Evolutionary conservation across 2,113 vertebrate genomes (phyloP).

Genomic region (Lasiurus cinereus): DNA sequence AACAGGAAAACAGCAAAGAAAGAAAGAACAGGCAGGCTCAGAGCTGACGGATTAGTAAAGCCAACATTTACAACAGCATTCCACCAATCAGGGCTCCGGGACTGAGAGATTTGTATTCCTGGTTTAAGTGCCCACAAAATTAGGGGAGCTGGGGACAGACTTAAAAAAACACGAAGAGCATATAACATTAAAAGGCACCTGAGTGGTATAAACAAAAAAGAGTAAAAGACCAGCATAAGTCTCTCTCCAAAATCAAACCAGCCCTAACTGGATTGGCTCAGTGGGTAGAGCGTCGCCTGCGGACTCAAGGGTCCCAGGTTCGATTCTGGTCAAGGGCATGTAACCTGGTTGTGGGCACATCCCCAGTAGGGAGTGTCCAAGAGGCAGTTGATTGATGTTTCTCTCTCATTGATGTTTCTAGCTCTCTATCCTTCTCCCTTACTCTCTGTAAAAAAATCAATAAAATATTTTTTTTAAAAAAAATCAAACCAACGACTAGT

Average conservation of each 20-base stretch:
- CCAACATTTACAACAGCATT: not conserved
- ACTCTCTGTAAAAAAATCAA: no score
- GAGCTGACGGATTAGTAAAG: not conserved
- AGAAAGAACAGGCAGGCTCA: not conserved
- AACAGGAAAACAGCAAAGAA: conserved; percentile 29
- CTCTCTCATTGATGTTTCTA: no score
- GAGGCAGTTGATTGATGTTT: no score
- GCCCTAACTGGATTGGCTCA: not conserved
- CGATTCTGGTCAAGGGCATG: no score
- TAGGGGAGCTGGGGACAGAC: not conserved
- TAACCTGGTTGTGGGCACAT: no score
- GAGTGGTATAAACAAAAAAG: not conserved
- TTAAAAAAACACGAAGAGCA: not conserved
- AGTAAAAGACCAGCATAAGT: not conserved
- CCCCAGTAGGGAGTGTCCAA: no score
- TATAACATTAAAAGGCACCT: conserved; percentile 1
- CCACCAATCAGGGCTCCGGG: not conserved
- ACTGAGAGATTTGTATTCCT: not conserved
- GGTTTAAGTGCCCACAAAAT: not conserved
- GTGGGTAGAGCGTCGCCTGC: no score
- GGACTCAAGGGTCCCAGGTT: no score
- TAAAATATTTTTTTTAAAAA: no score
- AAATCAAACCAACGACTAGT: not conserved
- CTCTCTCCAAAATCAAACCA: not conserved
- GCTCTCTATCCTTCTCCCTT: no score